Base-by-base conservation (phyloP, 2,113 vertebrate species). In the Symphodus melops region DNA sequence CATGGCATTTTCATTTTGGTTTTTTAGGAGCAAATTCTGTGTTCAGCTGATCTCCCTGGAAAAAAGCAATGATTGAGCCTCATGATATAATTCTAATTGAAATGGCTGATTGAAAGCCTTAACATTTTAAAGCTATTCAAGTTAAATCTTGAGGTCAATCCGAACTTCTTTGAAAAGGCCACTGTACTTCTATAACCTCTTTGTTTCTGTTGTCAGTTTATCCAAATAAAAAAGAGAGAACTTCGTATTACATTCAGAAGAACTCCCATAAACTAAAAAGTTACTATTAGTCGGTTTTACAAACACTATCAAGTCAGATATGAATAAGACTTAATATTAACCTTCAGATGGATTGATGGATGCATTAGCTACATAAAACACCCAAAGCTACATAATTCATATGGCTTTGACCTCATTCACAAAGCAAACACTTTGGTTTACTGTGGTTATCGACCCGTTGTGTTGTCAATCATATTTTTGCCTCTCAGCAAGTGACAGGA, bases 401-500 rank as follows among this genome's bases (percentile, higher is more conserved):
- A 33, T 17, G n/a, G 14, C 49, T 41, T 60, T 2, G 59, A 66
- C 56, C 14, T 21, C 36, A 48, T 42, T 37, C 44, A 39, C 75
- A 42, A 78, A 57, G 21, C 25, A 68, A 81, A 68, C 11, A 19
- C 12, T n/a, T 41, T 46, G 51, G 21, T 52, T 65, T 60, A 77
- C 33, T 10, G 14, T 44, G 61, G 53, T 44, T 28, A 41, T 39
- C 12, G 46, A 55, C n/a, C 21, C 44, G 8, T 33, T 23, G n/a
- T 44, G 11, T 36, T 77, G 75, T 65, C 13, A 25, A 61, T 79
- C 79, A 74, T 19, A 75, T 72, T 76, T 77, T 56, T 63, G 46
- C 42, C 42, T 64, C 20, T 14, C 11, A 64, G 68, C 57, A 25
- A 1, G 51, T 55, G 67, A 74, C 60, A 49, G 49, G 46, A 85